Percentiles rank a stretch among this genome's conserved stretches.
Conservation (phyloP, 2,888 invertebrate species). For the Elmis aenea region DNA sequence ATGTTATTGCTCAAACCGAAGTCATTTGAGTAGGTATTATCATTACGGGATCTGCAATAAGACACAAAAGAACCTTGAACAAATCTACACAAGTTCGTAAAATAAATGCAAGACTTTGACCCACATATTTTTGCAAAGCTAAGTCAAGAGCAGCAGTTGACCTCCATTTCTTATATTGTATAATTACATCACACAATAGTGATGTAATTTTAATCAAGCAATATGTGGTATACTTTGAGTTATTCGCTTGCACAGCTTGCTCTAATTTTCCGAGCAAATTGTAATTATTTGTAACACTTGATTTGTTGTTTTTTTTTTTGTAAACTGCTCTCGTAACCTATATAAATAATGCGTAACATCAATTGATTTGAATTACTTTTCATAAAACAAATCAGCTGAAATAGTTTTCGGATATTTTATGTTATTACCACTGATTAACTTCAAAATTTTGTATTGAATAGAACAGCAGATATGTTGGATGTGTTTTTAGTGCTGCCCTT, state of each 20-base stretch:
- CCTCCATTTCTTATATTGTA: slow-evolving; percentile 15
- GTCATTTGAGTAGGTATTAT: too few relatives aligned
- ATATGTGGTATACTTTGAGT: slow-evolving; percentile 9
- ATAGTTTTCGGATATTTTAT: too few relatives aligned
- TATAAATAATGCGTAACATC: slow-evolving; percentile 5
- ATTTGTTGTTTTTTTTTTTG: not conserved
- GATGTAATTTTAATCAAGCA: slow-evolving; percentile 11
- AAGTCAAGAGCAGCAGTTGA: slow-evolving; percentile 25
- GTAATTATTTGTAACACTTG: slow-evolving; percentile 4
- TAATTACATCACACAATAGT: slow-evolving; percentile 15
- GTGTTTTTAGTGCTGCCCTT: too few relatives aligned
- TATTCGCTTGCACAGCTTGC: slow-evolving; percentile 12
- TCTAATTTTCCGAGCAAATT: slow-evolving; percentile 8
- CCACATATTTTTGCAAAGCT: slow-evolving; percentile 23
- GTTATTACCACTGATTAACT: too few relatives aligned
- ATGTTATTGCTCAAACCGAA: too few relatives aligned
- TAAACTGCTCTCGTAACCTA: slow-evolving; percentile 12
- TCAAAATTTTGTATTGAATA: too few relatives aligned
- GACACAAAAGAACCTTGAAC: too few relatives aligned
- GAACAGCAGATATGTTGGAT: too few relatives aligned
- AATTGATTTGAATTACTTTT: too few relatives aligned
- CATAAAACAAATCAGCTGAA: too few relatives aligned
- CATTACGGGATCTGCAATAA: too few relatives aligned
- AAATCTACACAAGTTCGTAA: too few relatives aligned
- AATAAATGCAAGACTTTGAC: slow-evolving; percentile 24